Conservation (phyloP, 2,888 invertebrate species). For the Chouioia cunea region DNA sequence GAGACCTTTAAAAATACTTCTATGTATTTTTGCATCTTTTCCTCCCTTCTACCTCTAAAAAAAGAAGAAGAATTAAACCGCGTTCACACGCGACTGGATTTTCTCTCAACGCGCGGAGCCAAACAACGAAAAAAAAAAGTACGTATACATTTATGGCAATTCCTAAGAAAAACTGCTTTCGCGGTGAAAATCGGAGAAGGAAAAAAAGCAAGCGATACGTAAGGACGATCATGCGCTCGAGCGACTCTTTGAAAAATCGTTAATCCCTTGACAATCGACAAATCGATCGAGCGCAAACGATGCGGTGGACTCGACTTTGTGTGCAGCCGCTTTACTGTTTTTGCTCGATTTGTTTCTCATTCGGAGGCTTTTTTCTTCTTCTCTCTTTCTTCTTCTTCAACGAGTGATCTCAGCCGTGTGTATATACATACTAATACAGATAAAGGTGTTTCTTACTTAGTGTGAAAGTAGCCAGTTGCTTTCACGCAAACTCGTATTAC, state of each 20-base stretch:
- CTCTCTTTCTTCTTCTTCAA: neutral
- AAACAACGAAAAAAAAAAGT: neutral
- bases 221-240: slow-evolving; percentile 56
- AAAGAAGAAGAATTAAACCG: slow-evolving; percentile 11
- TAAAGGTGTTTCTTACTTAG: slow-evolving; percentile 45
- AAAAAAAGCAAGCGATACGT: slow-evolving; percentile 41
- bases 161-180: slow-evolving; percentile 31
- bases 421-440: slow-evolving; percentile 10
- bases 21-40: slow-evolving; percentile 12
- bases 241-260: slow-evolving; percentile 52
- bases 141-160: slow-evolving; percentile 40
- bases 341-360: slow-evolving; percentile 10
- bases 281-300: slow-evolving; percentile 56
- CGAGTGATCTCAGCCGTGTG: neutral
- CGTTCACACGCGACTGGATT: slow-evolving; percentile 20
- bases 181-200: slow-evolving; percentile 39
- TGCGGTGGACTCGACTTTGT: neutral
- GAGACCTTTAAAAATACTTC: slow-evolving; percentile 23
- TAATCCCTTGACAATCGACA: slow-evolving; percentile 54
- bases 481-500: too few relatives aligned
- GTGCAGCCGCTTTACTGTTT: slow-evolving; percentile 7
- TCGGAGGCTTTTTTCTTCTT: too few relatives aligned
- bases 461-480: slow-evolving; percentile 4
- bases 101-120: neutral
- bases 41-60: too few relatives aligned